A percentile compares a stretch with the other conserved stretches of the same genome.
Evolutionary conservation across 2,113 vertebrate species (phyloP).

Genomic region (Paracanthobrama guichenoti): DNA sequence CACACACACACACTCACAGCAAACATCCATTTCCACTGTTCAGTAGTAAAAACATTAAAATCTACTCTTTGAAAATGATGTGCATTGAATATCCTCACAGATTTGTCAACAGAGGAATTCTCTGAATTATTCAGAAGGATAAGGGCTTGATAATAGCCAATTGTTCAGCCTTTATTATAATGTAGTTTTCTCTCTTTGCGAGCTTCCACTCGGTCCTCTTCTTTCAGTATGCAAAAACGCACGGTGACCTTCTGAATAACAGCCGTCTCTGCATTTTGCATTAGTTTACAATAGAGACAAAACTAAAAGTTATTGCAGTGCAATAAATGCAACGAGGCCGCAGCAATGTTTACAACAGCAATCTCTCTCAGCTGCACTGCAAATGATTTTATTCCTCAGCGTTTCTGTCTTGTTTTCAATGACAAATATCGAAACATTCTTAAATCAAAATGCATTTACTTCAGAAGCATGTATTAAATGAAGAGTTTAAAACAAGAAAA

Average conservation of each 20-base stretch:
- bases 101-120: slow-evolving; percentile 20
- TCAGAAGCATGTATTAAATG: too few species aligned
- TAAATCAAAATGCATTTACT: too few species aligned
- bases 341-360: background rate
- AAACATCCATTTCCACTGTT: background rate
- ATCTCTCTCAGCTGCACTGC: too few species aligned
- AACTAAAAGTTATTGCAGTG: slow-evolving; percentile 1
- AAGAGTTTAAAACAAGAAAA: too few species aligned
- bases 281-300: background rate
- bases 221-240: slow-evolving; percentile 44
- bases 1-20: too few species aligned
- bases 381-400: too few species aligned
- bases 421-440: too few species aligned
- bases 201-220: background rate
- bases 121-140: slow-evolving; percentile 45
- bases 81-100: background rate
- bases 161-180: slow-evolving; percentile 37
- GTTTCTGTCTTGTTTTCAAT: too few species aligned
- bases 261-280: background rate
- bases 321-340: background rate
- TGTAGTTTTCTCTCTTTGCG: background rate
- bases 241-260: slow-evolving; percentile 37
- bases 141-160: slow-evolving; percentile 22
- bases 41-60: background rate
- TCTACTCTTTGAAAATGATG: slow-evolving; percentile 18